phyloP scores from a whole-genome alignment of 2,797 vertebrate genomes.

The Yasuhikotakia modesta region DNA sequence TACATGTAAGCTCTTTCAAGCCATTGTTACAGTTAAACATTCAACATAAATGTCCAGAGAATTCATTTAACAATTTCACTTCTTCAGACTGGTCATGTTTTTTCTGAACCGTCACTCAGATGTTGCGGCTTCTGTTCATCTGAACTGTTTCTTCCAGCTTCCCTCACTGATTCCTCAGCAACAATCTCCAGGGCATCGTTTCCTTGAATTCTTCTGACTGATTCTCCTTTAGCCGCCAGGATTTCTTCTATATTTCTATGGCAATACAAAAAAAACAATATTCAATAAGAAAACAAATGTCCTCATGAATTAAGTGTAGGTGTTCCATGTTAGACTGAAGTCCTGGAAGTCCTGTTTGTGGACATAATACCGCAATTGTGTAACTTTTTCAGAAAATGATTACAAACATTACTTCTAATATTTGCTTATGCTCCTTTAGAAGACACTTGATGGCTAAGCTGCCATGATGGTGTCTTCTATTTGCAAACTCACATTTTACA shows the following conservation, averaged over 20 bases:
- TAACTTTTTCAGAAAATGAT: too few relatives aligned
- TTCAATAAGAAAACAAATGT: too few relatives aligned
- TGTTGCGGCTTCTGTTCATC: conserved; percentile 49
- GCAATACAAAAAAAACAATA: background rate
- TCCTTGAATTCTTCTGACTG: conserved; percentile 77
- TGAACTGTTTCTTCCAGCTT: conserved; percentile 45
- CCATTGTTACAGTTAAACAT: background rate
- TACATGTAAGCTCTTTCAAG: background rate
- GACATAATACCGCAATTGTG: too few relatives aligned
- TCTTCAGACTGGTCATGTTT: conserved; percentile 53
- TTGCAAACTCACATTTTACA: too few relatives aligned
- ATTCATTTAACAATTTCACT: background rate
- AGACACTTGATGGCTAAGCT: background rate
- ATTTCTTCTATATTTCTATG: conserved; percentile 95
- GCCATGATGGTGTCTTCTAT: background rate
- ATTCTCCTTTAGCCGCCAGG: conserved; percentile 89
- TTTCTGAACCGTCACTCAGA: conserved; percentile 48
- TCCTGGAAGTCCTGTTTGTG: too few relatives aligned
- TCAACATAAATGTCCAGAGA: conserved; percentile 7
- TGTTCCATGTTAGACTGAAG: too few relatives aligned
- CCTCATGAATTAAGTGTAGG: too few relatives aligned
- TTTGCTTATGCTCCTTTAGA: background rate
- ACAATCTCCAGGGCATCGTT: conserved; percentile 82
- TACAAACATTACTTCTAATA: too few relatives aligned
- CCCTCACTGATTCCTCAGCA: conserved; percentile 65